A percentile compares a stretch with the other conserved stretches of the same genome.
Evolutionary conservation across 2,797 vertebrate genomes (phyloP).

Genomic region (Acridotheres tristis): DNA sequence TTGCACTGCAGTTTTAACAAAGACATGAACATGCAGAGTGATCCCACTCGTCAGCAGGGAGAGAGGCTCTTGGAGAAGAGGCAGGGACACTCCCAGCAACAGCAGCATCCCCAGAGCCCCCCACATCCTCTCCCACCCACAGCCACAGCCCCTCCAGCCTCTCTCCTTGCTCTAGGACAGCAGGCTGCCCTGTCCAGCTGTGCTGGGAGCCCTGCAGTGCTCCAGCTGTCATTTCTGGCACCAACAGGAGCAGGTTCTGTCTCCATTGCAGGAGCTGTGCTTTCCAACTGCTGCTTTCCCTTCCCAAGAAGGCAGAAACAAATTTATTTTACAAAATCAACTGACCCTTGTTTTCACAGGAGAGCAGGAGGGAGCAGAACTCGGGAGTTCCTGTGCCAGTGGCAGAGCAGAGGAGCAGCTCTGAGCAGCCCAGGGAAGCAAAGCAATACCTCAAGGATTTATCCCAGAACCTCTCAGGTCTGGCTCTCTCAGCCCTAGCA

Average conservation of each 20-base stretch:
- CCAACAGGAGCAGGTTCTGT: not conserved
- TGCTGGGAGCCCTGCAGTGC: not conserved
- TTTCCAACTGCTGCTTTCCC: not conserved
- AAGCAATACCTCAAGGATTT: not conserved
- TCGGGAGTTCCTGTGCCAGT: not conserved
- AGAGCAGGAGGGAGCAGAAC: not conserved
- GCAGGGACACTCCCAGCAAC: not conserved
- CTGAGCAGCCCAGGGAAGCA: not conserved
- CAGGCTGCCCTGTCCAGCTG: not conserved
- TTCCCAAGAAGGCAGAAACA: not conserved
- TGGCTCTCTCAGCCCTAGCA: not conserved
- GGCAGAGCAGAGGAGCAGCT: not conserved
- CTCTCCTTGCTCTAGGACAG: not conserved
- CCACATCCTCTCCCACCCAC: not conserved
- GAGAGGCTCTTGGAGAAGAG: not conserved
- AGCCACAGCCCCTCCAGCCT: not conserved
- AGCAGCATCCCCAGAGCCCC: not conserved
- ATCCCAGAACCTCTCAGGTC: not conserved
- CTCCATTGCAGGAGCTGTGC: not conserved
- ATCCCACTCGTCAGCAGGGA: not conserved
- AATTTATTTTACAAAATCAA: not conserved
- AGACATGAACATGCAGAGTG: conserved; percentile 26
- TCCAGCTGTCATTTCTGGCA: not conserved
- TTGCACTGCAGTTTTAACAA: conserved; percentile 31
- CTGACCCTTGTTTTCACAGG: not conserved